Evolutionary conservation across 2,797 vertebrate species (phyloP).

Genomic region (Saguinus oedipus): DNA sequence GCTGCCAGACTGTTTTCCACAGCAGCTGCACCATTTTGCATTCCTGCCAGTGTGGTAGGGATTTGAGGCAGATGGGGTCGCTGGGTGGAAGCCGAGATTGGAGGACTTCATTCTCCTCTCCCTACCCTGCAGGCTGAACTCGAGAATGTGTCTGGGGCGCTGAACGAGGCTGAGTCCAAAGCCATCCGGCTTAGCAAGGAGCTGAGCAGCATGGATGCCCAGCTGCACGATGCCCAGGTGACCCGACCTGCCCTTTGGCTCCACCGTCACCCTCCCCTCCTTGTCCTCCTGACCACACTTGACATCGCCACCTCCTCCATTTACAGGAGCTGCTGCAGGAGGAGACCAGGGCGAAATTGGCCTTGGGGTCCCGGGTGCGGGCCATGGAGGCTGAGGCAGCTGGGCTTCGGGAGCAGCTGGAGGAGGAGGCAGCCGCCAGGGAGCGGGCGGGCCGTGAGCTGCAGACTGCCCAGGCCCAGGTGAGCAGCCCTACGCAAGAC

Average conservation of each 20-base stretch:
- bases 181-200: slow-evolving; percentile 91
- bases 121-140: slow-evolving; percentile 87
- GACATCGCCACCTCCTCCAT: rapidly evolving
- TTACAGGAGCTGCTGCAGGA: slow-evolving; percentile 92
- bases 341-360: slow-evolving; percentile 92
- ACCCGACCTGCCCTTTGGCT: rapidly evolving
- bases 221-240: slow-evolving; percentile 93
- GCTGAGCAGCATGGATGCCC: slow-evolving; percentile 89
- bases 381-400: slow-evolving; percentile 91
- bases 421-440: slow-evolving; percentile 90
- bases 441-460: slow-evolving; percentile 90
- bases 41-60: not conserved
- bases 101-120: rapidly evolving
- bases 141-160: slow-evolving; percentile 85
- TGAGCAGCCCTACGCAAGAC: slow-evolving; percentile 55
- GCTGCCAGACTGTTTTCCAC: not conserved
- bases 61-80: rapidly evolving
- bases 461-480: slow-evolving; percentile 91
- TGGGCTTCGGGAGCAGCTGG: slow-evolving; percentile 89
- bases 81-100: rapidly evolving
- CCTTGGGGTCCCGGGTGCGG: slow-evolving; percentile 88
- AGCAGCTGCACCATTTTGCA: not conserved
- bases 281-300: not conserved
- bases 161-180: slow-evolving; percentile 90
- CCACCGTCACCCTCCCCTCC: rapidly evolving